A percentile compares a stretch with the other conserved stretches of the same genome.
phyloP scores from a whole-genome alignment of 2,113 vertebrate species.

The Atrichornis clamosus region DNA sequence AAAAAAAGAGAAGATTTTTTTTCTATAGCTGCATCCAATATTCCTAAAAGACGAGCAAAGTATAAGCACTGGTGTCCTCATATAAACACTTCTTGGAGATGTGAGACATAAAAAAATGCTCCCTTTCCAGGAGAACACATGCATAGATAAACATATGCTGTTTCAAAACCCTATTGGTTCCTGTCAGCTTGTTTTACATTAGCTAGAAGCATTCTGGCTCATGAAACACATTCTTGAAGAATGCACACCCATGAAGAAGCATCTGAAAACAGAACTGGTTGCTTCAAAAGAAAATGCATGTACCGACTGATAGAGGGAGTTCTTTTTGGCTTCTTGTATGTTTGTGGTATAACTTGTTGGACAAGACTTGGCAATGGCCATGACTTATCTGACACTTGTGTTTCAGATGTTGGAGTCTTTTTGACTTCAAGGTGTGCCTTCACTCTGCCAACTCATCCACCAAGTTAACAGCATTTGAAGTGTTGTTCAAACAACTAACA shows the following conservation, averaged over 20 bases:
- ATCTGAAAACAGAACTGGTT: background rate
- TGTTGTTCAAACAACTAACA: background rate
- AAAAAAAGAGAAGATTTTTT: background rate
- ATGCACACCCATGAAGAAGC: background rate
- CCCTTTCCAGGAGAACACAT: background rate
- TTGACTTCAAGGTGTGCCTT: background rate
- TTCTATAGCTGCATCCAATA: background rate
- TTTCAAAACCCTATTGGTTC: background rate
- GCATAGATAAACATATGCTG: background rate
- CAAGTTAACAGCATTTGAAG: background rate
- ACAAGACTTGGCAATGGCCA: background rate
- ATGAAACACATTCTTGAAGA: background rate
- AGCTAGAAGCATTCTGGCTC: constrained; percentile 7
- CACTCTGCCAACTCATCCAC: background rate
- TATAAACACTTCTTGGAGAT: background rate
- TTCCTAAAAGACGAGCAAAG: background rate
- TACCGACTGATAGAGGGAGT: background rate
- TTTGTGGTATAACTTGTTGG: background rate
- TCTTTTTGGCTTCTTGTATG: background rate
- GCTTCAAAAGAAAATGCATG: constrained; percentile 7
- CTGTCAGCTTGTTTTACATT: background rate
- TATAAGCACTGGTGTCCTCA: background rate
- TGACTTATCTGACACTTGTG: background rate
- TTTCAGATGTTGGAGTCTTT: background rate
- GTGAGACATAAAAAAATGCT: background rate